These are phyloP conservation scores for Megaceryle alcyon DNA, from an alignment of 2,797 vertebrate genomes.

Conservation along the genomic window DNA sequence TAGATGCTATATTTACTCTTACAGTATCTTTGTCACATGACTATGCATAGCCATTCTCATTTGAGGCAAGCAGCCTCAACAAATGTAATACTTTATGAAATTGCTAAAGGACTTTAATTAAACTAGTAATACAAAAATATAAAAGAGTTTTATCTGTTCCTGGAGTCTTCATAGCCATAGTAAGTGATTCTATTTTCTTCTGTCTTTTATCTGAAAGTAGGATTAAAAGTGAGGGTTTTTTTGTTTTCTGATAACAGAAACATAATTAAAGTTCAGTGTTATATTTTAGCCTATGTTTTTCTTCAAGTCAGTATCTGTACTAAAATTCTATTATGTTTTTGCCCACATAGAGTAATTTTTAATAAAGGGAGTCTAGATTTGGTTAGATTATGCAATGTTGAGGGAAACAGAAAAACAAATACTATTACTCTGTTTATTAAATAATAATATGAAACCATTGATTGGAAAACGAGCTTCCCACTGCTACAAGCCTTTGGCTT, in stretches of 20 bases:
- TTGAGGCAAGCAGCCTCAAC: constrained; percentile 45
- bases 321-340: not conserved
- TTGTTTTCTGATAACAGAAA: not conserved
- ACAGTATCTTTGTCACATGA: constrained; percentile 34
- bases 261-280: not conserved
- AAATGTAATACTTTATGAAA: constrained; percentile 38
- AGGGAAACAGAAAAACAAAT: not conserved
- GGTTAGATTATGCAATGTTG: not conserved
- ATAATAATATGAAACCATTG: not conserved
- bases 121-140: not conserved
- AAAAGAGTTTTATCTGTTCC: not conserved
- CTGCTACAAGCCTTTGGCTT: not conserved
- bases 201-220: not conserved
- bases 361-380: not conserved
- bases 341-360: not conserved
- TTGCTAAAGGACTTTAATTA: constrained; percentile 48
- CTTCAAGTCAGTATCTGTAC: not conserved
- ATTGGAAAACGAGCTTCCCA: not conserved
- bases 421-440: not conserved
- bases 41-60: constrained; percentile 71
- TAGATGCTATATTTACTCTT: constrained; percentile 78
- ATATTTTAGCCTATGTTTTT: not conserved
- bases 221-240: not conserved
- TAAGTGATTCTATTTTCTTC: constrained; percentile 59
- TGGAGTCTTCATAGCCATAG: constrained; percentile 48